Base-by-base conservation (phyloP, 2,888 invertebrate genomes). In the Lycocerus yunnanus region DNA sequence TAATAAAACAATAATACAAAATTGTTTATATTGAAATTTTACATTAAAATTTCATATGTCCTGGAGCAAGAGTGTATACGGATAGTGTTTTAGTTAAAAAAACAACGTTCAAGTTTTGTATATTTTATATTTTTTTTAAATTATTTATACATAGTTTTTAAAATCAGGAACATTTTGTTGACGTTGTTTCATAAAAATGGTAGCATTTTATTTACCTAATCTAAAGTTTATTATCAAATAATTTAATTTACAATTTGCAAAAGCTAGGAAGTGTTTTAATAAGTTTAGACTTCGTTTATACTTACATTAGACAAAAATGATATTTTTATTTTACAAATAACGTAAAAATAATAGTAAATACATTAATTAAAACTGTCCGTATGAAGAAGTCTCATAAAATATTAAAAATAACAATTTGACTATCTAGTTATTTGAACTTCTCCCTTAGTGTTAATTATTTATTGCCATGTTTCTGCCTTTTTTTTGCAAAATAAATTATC, bases 111-210 rank as follows among this genome's bases (percentile, higher is more conserved):
- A 16, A 60, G 58, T 72, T 76, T 76, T 70, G 24, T 68, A 73
- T 71, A 66, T 76, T 76, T 78, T 78, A 76, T 43, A 43, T 72
- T 78, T 78, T 73, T 74, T 71, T 72, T 18, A 16, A 60, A 73
- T 78, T 69, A 71, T 72, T 78, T 74, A 76, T 78, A 78, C 78
- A 78, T 75, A 75, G 69, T 71, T 76, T 74, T 75, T 75, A 73
- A 74, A 75, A 72, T 78, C 74, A 78, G 78, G 78, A 76, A 78
- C 78, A 78, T 78, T 74, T 75, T 77, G 71, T 70, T 74, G 77
- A 77, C 72, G 72, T 75, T 71, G 69, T 73, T 72, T 78, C 76
- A 76, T 78, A 76, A 78, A 78, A 78, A 78, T 78, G 72, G 77
- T 76, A 78, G 78, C 76, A 72, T 76, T 74, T 43, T 66, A 71